phyloP scores from a whole-genome alignment of 1,140 invertebrate species.

The Plutomurus gul region DNA sequence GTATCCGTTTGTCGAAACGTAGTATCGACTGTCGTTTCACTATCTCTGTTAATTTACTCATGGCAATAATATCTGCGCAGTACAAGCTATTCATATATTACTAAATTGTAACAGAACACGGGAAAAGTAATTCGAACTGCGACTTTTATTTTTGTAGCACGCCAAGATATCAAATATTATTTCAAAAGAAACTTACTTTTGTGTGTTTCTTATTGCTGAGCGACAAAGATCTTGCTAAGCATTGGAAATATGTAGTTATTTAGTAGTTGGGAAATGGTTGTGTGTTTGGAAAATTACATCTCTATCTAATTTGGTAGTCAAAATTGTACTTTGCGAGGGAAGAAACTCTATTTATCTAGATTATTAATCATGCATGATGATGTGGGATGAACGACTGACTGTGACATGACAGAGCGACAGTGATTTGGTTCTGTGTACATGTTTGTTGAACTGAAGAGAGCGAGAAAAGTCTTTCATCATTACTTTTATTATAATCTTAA shows the following conservation, averaged over 20 bases:
- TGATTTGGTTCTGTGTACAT: background rate
- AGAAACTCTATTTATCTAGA: constrained; percentile 28
- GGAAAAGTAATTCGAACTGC: too few relatives aligned
- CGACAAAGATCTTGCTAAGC: background rate
- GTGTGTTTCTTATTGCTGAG: too few relatives aligned
- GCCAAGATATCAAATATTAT: too few relatives aligned
- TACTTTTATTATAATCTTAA: constrained; percentile 15
- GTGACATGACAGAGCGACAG: constrained; percentile 21
- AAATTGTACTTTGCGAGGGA: background rate
- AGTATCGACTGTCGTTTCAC: too few relatives aligned
- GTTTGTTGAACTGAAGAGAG: background rate
- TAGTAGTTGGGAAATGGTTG: constrained; percentile 2
- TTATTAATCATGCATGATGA: constrained; percentile 37
- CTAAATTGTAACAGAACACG: too few relatives aligned
- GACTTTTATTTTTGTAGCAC: too few relatives aligned
- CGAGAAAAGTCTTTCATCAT: background rate
- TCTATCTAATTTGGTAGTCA: constrained; percentile 37
- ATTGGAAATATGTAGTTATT: background rate
- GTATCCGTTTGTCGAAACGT: background rate
- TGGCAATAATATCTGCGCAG: too few relatives aligned
- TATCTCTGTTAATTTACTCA: too few relatives aligned
- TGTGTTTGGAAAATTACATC: background rate
- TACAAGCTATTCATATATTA: too few relatives aligned
- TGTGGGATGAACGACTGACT: constrained; percentile 6
- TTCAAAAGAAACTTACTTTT: too few relatives aligned